These are phyloP conservation scores for Morpho achilles DNA, from an alignment of 2,888 invertebrate genomes.

Conservation along the genomic window DNA sequence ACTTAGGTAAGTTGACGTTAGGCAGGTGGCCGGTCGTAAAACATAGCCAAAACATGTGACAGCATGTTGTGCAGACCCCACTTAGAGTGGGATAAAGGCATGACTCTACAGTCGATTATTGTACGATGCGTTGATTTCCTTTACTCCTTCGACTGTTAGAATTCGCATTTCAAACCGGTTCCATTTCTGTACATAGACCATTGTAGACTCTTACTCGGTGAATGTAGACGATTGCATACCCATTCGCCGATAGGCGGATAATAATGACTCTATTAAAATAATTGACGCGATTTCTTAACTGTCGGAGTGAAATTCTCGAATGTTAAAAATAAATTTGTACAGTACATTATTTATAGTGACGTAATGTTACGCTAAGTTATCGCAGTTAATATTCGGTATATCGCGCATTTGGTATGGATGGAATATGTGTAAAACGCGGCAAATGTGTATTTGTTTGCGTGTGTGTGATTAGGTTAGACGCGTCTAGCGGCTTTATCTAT, in stretches of 20 bases:
- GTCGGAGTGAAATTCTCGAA: not conserved
- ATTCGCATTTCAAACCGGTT: conserved; percentile 61
- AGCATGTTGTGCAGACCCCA: no score
- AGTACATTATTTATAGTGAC: no score
- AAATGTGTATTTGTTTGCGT: conserved; percentile 25
- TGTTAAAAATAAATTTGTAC: not conserved
- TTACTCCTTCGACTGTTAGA: conserved; percentile 31
- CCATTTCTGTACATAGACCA: conserved; percentile 46
- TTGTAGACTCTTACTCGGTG: conserved; percentile 33
- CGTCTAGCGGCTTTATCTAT: conserved; percentile 30
- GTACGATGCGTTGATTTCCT: conserved; percentile 54
- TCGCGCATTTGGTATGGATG: conserved; percentile 6
- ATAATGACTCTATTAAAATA: conserved; percentile 35
- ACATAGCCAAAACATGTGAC: no score
- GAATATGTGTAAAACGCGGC: conserved; percentile 30
- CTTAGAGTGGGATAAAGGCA: no score
- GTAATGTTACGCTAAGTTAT: no score
- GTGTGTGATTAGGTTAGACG: conserved; percentile 34
- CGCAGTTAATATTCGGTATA: no score
- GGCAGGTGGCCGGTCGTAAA: no score
- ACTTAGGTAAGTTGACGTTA: no score
- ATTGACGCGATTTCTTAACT: conserved; percentile 22
- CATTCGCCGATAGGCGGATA: conserved; percentile 42
- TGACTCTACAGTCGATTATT: conserved; percentile 46
- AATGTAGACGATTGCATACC: conserved; percentile 38